These are phyloP conservation scores for Corapipo altera DNA, from an alignment of 2,113 vertebrate genomes.

Conservation along the genomic window DNA sequence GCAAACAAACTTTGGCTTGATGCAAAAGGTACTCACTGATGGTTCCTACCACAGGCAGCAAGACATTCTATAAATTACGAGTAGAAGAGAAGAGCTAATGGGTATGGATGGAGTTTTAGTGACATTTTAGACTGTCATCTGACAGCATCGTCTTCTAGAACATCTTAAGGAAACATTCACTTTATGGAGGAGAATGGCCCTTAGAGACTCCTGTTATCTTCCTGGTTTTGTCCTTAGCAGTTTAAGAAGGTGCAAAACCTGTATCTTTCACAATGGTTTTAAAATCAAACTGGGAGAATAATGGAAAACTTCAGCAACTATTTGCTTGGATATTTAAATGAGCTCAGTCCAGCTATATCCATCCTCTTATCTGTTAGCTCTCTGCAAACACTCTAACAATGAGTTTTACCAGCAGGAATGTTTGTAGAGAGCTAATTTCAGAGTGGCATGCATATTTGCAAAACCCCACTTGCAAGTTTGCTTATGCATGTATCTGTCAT, in stretches of 20 bases:
- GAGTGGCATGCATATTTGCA: conserved; percentile 44
- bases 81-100: not conserved
- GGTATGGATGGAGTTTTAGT: not conserved
- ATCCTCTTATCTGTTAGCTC: not conserved
- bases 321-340: conserved; percentile 24
- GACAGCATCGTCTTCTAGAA: not conserved
- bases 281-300: not conserved
- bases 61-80: not conserved
- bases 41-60: not conserved
- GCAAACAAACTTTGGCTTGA: not conserved
- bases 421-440: conserved; percentile 66
- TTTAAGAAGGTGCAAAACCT: not conserved
- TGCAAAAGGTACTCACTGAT: not conserved
- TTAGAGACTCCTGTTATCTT: not conserved
- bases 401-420: conserved; percentile 15
- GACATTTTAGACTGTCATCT: not conserved
- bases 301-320: not conserved
- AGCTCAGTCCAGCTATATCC: not conserved
- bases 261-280: not conserved
- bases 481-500: conserved; percentile 14
- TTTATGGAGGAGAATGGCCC: not conserved
- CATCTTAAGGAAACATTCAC: not conserved
- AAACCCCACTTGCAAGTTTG: conserved; percentile 26
- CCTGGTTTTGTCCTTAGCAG: not conserved
- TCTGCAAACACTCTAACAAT: conserved; percentile 49